Percentiles rank a stretch among this genome's conserved stretches.
Conservation (phyloP, 2,113 vertebrate species). For the Eolophus roseicapilla region DNA sequence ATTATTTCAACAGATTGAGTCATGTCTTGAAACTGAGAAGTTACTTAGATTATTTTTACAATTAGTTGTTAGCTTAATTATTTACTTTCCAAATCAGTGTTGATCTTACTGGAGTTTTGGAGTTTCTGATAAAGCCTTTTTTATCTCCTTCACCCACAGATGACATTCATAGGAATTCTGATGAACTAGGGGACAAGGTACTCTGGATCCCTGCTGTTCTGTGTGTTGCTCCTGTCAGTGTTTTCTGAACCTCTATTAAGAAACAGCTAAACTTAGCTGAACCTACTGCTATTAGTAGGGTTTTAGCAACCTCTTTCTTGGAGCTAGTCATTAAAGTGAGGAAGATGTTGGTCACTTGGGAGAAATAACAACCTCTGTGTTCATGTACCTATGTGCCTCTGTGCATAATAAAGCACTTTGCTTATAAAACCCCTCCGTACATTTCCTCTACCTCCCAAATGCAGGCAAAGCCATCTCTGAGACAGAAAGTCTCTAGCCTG, state of each 20-base stretch:
- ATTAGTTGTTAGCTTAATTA: not conserved
- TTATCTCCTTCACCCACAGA: not conserved
- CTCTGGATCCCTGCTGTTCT: not conserved
- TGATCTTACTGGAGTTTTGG: not conserved
- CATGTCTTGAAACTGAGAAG: not conserved
- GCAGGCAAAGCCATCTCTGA: not conserved
- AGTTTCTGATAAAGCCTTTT: not conserved
- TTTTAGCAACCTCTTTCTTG: not conserved
- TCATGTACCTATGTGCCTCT: not conserved
- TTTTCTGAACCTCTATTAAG: not conserved
- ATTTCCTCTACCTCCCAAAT: not conserved
- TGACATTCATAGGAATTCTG: not conserved
- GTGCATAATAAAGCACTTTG: not conserved
- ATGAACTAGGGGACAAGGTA: not conserved
- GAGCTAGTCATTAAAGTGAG: not conserved
- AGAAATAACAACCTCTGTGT: not conserved
- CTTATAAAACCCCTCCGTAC: not conserved
- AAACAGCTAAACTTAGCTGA: not conserved
- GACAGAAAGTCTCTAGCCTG: not conserved
- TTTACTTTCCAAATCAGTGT: not conserved
- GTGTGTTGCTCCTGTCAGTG: not conserved
- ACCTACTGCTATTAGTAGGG: not conserved
- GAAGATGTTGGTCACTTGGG: not conserved
- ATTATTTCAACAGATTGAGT: not conserved
- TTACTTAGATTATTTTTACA: not conserved